Evolutionary conservation across 1,140 invertebrate genomes (phyloP).

Genomic region (Araneus ventricosus): DNA sequence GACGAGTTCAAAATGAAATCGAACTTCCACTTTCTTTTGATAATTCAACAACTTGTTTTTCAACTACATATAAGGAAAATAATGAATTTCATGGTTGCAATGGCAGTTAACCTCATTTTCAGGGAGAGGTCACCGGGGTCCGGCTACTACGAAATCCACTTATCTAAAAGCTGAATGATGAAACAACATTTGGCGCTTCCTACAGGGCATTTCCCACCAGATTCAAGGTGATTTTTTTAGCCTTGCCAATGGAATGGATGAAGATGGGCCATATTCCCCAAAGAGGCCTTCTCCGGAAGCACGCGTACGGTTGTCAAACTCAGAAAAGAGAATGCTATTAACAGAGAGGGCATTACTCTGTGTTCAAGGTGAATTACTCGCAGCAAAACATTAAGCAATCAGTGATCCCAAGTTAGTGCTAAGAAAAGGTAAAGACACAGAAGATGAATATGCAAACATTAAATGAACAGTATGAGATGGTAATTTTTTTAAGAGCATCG

Average conservation of each 20-base stretch:
- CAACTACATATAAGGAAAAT: constrained; percentile 11
- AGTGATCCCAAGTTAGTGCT: not conserved
- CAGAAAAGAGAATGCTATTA: not conserved
- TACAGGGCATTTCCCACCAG: not conserved
- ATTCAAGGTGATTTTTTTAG: constrained; percentile 18
- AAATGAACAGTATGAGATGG: too few species aligned
- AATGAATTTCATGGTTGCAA: not conserved
- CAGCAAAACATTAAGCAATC: not conserved
- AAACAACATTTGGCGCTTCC: not conserved
- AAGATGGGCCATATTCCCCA: not conserved
- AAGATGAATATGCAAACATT: not conserved
- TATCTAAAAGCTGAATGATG: not conserved
- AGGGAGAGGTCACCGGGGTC: not conserved
- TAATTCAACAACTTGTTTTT: not conserved
- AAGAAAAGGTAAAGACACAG: not conserved
- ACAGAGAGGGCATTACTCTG: constrained; percentile 11
- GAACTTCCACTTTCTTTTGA: not conserved
- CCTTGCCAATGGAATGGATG: constrained; percentile 9
- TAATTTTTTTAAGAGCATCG: too few species aligned
- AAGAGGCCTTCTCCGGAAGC: constrained; percentile 39
- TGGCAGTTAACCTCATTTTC: constrained; percentile 35
- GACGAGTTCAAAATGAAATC: not conserved
- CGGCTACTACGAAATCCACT: constrained; percentile 15
- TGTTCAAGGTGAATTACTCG: not conserved
- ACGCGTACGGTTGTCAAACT: not conserved